Evolutionary conservation across 2,888 invertebrate genomes (phyloP), one percentile per base, ranked within the genome.

Genomic region (Heliconius ethilla): DNA sequence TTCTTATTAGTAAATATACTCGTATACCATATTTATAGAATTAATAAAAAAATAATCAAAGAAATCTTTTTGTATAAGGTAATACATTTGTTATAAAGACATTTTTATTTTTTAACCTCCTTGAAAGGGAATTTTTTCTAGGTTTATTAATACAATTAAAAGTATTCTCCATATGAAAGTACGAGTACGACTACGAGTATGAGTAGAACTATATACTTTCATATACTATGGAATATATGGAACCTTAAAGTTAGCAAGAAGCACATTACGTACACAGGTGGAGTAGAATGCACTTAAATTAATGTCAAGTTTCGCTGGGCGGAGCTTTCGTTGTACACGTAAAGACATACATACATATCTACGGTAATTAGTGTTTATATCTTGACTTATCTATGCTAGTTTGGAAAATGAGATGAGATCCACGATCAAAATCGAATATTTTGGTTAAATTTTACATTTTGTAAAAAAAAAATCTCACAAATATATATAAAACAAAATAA

Each of bases 231-330:
- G 11, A 37, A 22, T 37, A 37, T 40, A 67, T 67, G 22, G n/a
- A 29, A 70, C 55, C 55, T 55, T 70, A 55, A 3, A 72, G 55
- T 3, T 33, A 25, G 59, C 55, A 72, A 72, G 59, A 72, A 59
- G 33, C 7, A n/a, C 72, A n/a, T 72, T 72, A 72, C 59, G 72
- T 72, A 59, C 72, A 72, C 72, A 55, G 55, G 59, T 72, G 33
- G 72, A 29, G 55, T 9, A 72, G 55, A 72, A 72, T 59, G 55
- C 72, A 72, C 59, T 59, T 72, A 55, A 51, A 29, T 51, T 70
- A 55, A 72, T 72, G 29, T 33, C 59, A n/a, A 55, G 55, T 59
- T 13, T 72, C n/a, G n/a, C n/a, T 59, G 33, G 55, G 13, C 7
- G 55, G n/a, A 22, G 33, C n/a, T 55, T 55, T 33, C 22, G 33